These are phyloP conservation scores for Muschampia staudingeri DNA, from an alignment of 2,888 invertebrate species.

Conservation along the genomic window DNA sequence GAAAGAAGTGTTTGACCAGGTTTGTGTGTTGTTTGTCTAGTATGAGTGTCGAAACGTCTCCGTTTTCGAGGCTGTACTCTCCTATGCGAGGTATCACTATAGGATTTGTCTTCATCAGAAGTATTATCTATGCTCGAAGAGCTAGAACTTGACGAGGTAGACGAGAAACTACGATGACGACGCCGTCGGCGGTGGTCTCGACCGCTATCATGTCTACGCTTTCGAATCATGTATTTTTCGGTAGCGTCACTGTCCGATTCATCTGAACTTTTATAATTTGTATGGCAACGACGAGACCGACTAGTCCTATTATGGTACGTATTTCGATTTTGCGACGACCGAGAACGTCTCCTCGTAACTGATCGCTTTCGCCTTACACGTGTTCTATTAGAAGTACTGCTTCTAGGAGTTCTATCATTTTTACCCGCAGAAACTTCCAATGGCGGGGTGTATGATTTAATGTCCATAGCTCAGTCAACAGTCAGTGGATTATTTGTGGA, in stretches of 20 bases:
- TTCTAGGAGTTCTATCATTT: background rate
- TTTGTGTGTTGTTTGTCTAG: background rate
- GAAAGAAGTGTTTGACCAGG: background rate
- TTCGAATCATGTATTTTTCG: background rate
- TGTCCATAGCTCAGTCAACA: background rate
- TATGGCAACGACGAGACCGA: background rate
- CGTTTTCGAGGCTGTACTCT: background rate
- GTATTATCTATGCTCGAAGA: background rate
- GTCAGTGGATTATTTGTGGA: background rate
- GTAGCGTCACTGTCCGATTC: background rate
- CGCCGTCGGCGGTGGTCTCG: background rate
- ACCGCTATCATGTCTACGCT: background rate
- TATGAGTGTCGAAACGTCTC: background rate
- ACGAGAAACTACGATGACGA: background rate
- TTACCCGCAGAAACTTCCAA: background rate
- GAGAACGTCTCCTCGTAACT: background rate
- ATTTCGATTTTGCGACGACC: background rate
- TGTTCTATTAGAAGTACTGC: background rate
- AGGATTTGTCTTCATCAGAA: background rate
- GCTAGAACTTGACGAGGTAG: background rate
- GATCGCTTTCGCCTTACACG: background rate
- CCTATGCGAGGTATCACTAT: background rate
- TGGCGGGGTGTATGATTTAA: background rate
- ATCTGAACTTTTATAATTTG: background rate
- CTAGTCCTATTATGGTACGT: background rate